Evolutionary conservation across 2,888 invertebrate species (phyloP).

Genomic region (Eudemis profundana): DNA sequence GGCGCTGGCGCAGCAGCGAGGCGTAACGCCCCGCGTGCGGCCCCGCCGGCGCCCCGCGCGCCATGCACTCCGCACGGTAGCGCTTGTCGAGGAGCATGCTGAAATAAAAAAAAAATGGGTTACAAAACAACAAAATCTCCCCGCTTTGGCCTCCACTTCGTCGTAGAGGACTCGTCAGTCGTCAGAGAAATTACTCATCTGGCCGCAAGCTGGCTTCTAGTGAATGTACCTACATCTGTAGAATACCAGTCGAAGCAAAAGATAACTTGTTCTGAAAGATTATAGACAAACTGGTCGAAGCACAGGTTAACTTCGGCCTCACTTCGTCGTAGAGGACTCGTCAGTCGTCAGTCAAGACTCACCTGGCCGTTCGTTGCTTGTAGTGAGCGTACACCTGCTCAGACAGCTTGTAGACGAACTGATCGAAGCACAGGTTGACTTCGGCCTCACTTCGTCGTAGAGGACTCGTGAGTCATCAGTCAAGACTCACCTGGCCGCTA

Average conservation of each 20-base stretch:
- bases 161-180: too few species aligned
- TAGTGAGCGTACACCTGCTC: too few species aligned
- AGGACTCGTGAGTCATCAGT: background rate
- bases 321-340: conserved; percentile 99
- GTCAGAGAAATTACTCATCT: background rate
- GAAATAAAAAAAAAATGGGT: too few species aligned
- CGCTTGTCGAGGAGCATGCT: conserved; percentile 98
- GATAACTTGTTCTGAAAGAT: conserved; percentile 98
- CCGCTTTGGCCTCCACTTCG: too few species aligned
- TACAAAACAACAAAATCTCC: too few species aligned
- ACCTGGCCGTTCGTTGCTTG: too few species aligned
- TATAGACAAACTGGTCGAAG: conserved; percentile 99
- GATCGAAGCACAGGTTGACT: conserved; percentile 99
- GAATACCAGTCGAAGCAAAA: too few species aligned
- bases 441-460: too few species aligned
- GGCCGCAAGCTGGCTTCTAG: conserved; percentile 96
- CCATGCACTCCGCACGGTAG: conserved; percentile 97
- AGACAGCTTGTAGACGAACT: conserved; percentile 99
- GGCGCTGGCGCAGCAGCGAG: conserved; percentile 96
- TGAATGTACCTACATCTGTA: too few species aligned
- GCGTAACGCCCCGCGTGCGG: conserved; percentile 97
- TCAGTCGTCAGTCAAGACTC: too few species aligned
- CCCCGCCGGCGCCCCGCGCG: conserved; percentile 94
- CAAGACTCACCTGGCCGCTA: conserved; percentile 82
- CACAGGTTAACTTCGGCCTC: conserved; percentile 99